Evolutionary conservation across 2,888 invertebrate genomes (phyloP).

Genomic region (Dorcus hopei): DNA sequence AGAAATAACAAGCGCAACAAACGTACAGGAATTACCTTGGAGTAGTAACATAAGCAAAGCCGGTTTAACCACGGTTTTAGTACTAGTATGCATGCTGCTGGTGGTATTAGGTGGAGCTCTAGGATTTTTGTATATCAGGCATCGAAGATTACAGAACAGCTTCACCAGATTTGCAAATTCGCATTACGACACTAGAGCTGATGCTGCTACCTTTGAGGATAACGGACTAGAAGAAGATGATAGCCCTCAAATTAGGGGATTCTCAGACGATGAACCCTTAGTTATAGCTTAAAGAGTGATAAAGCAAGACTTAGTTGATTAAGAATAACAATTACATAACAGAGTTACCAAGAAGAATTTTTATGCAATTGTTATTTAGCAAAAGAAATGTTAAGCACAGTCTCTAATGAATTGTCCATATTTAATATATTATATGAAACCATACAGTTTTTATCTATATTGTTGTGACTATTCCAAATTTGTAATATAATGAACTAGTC

Average conservation of each 20-base stretch:
- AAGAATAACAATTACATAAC: constrained; percentile 3
- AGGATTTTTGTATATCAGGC: constrained; percentile 60
- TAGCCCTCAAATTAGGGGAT: constrained; percentile 84
- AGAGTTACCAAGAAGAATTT: constrained; percentile 17
- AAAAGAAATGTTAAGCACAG: background rate
- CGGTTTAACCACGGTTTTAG: constrained; percentile 41
- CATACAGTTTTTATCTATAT: constrained; percentile 12
- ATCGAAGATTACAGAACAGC: constrained; percentile 70
- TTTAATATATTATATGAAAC: constrained; percentile 17
- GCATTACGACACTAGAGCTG: constrained; percentile 82
- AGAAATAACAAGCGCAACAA: constrained; percentile 47
- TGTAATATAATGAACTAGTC: constrained; percentile 16
- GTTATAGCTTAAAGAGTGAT: constrained; percentile 71
- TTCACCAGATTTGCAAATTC: constrained; percentile 80
- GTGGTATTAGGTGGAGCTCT: constrained; percentile 59
- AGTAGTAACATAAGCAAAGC: constrained; percentile 17
- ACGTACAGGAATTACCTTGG: constrained; percentile 6
- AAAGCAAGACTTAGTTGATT: constrained; percentile 8
- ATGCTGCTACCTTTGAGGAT: constrained; percentile 79
- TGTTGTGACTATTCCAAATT: constrained; percentile 19
- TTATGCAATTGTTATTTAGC: constrained; percentile 11
- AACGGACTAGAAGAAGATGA: constrained; percentile 76
- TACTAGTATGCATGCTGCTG: constrained; percentile 56
- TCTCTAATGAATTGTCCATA: constrained; percentile 12
- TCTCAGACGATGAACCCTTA: constrained; percentile 91